Conservation (phyloP, 2,888 invertebrate species). For the Trachelus troglodyta region DNA sequence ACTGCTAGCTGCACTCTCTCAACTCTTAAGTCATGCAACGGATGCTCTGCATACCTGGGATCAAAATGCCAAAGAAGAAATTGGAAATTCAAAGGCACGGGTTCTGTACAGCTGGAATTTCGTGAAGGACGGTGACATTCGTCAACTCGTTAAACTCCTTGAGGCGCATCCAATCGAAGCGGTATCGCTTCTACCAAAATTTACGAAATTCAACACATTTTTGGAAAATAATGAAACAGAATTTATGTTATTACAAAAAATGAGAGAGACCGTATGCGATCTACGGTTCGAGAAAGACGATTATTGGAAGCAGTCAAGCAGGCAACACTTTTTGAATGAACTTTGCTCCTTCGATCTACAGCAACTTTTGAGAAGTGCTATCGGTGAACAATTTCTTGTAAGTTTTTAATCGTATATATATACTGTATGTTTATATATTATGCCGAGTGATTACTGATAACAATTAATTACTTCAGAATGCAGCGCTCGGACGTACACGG, state of each 20-base stretch:
- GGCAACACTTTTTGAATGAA: slow-evolving; percentile 42
- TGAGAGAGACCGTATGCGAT: slow-evolving; percentile 43
- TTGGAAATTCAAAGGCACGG: background rate
- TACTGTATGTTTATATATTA: background rate
- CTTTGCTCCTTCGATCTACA: slow-evolving; percentile 55
- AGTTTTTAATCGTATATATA: slow-evolving; percentile 17
- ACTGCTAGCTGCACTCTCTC: slow-evolving; percentile 46
- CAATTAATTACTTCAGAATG: slow-evolving; percentile 26
- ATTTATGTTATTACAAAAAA: slow-evolving; percentile 28
- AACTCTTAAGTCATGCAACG: slow-evolving; percentile 42
- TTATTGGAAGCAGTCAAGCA: slow-evolving; percentile 44
- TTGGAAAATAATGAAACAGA: slow-evolving; percentile 10
- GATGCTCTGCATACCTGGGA: background rate
- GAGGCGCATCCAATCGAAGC: slow-evolving; percentile 51
- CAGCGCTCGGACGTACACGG: slow-evolving; percentile 22
- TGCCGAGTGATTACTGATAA: background rate
- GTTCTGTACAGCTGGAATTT: slow-evolving; percentile 48
- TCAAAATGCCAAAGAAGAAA: background rate
- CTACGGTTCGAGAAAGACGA: slow-evolving; percentile 33
- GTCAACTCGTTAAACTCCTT: slow-evolving; percentile 49
- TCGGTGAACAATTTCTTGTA: slow-evolving; percentile 49
- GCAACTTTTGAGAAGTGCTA: slow-evolving; percentile 48
- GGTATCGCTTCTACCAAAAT: slow-evolving; percentile 41
- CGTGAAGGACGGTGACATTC: slow-evolving; percentile 43
- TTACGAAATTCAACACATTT: background rate